Conservation (phyloP, 2,888 invertebrate species). For the Acheta domesticus region DNA sequence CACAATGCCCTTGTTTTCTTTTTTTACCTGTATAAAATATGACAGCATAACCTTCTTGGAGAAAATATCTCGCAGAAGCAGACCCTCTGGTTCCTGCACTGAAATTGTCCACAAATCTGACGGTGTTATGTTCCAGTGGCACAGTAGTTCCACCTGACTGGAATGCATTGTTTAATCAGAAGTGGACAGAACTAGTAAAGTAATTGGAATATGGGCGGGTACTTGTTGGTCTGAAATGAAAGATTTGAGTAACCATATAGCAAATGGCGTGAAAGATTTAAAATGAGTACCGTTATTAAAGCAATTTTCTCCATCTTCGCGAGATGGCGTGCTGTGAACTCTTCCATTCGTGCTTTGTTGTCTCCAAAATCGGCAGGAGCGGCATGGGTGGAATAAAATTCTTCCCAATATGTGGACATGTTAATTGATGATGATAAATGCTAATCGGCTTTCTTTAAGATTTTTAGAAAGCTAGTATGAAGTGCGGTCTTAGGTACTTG, state of each 20-base stretch:
- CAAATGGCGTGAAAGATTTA: neutral
- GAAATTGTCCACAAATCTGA: slow-evolving; percentile 97
- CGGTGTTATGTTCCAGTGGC: slow-evolving; percentile 94
- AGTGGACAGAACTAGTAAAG: slow-evolving; percentile 18
- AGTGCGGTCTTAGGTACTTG: no score
- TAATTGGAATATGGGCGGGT: no score
- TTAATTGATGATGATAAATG: no score
- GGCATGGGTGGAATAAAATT: slow-evolving; percentile 75
- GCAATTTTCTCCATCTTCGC: slow-evolving; percentile 65
- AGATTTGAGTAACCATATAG: no score
- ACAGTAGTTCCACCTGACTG: slow-evolving; percentile 96
- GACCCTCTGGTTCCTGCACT: slow-evolving; percentile 95
- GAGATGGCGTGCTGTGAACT: slow-evolving; percentile 61
- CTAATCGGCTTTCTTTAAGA: no score
- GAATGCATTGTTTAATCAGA: slow-evolving; percentile 40
- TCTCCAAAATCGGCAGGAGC: slow-evolving; percentile 75
- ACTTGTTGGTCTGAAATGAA: no score
- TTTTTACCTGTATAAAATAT: slow-evolving; percentile 82
- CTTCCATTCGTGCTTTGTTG: slow-evolving; percentile 65
- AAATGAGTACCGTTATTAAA: slow-evolving; percentile 67
- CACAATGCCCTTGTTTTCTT: neutral
- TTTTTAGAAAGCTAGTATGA: no score
- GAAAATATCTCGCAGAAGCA: slow-evolving; percentile 92
- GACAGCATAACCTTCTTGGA: slow-evolving; percentile 82
- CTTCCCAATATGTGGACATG: slow-evolving; percentile 65